Evolutionary conservation across 1,140 invertebrate species (phyloP), one percentile per base, ranked within the genome.

Genomic region (Drosophila funebris): DNA sequence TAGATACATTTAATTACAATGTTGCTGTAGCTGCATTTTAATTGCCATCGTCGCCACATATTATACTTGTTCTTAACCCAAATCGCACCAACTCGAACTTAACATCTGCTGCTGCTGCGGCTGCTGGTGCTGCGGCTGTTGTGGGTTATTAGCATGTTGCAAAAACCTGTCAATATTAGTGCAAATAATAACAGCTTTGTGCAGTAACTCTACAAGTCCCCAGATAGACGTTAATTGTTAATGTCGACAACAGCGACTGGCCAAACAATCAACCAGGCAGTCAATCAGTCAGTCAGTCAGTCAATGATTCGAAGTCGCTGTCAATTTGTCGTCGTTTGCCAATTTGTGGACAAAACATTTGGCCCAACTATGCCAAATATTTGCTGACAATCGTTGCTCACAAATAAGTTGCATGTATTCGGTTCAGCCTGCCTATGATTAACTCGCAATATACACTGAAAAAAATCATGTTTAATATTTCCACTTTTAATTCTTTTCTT

Each of bases 141-240:
- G 70, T 53, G 73, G 60, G 58, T 60, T 85, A 88, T 87, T 87
- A 83, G 83, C 83, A 88, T 88, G 78, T 88, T 88, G 75, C 67
- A 63, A 83, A 88, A 87, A 87, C 78, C 83, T 88, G 83, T 88
- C 83, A 88, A 88, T 88, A 88, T 88, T 88, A 88, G 83, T 88
- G 83, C 83, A 88, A 88, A 88, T 88, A 88, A 88, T 88, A 83
- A 88, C 83, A 88, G 83, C 83, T 83, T 76, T 77, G 75, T 50
- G 58, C 73, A 73, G 81, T 76, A 84, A 79, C 63, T 69, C 54
- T 50, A 60, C 56, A 31, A 9, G 33, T 52, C 27, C 46, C 57
- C 68, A 60, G 74, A 66, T 64, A 62, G 76, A 83, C 76, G 78
- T 73, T 88, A 88, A 88, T 88, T 88, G 83, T 88, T 88, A 88